These are phyloP conservation scores for Cyrtodaria siliqua DNA, from an alignment of 2,888 invertebrate genomes.

Conservation along the genomic window DNA sequence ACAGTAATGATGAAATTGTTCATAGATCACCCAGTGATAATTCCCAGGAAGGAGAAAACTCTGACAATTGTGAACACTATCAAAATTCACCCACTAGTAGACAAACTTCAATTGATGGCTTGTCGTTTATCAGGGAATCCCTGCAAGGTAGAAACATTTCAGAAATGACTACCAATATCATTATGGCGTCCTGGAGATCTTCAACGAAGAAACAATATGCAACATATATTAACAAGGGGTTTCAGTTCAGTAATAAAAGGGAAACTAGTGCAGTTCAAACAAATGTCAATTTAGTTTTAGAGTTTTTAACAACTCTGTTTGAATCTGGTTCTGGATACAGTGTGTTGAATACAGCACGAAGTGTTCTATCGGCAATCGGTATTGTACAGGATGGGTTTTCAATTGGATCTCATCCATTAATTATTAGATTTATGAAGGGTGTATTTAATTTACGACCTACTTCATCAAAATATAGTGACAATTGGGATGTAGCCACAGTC, in stretches of 20 bases:
- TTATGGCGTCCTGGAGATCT: conserved; percentile 36
- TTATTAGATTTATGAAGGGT: conserved; percentile 29
- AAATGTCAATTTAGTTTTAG: conserved; percentile 22
- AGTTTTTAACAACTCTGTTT: conserved; percentile 32
- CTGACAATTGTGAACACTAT: not conserved
- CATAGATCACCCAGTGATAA: not conserved
- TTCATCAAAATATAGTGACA: conserved; percentile 27
- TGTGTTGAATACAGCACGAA: conserved; percentile 37
- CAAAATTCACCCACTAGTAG: conserved; percentile 17
- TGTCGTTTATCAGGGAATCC: conserved; percentile 36
- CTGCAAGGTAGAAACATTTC: conserved; percentile 24
- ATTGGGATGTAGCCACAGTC: conserved; percentile 32
- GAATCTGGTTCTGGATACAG: conserved; percentile 19
- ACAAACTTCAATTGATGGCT: conserved; percentile 20
- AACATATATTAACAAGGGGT: conserved; percentile 27
- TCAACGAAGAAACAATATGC: conserved; percentile 30
- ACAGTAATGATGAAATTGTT: not conserved
- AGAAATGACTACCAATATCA: conserved; percentile 27
- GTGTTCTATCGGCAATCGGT: conserved; percentile 27
- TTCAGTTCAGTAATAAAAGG: conserved; percentile 19
- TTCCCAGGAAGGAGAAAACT: not conserved
- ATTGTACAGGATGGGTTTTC: conserved; percentile 21
- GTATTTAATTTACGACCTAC: conserved; percentile 43
- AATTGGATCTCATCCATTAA: conserved; percentile 29
- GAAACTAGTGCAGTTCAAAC: conserved; percentile 24